A percentile compares a stretch with the other conserved stretches of the same genome.
Conservation (phyloP, 2,888 invertebrate genomes). For the Cremastinae sp. region DNA sequence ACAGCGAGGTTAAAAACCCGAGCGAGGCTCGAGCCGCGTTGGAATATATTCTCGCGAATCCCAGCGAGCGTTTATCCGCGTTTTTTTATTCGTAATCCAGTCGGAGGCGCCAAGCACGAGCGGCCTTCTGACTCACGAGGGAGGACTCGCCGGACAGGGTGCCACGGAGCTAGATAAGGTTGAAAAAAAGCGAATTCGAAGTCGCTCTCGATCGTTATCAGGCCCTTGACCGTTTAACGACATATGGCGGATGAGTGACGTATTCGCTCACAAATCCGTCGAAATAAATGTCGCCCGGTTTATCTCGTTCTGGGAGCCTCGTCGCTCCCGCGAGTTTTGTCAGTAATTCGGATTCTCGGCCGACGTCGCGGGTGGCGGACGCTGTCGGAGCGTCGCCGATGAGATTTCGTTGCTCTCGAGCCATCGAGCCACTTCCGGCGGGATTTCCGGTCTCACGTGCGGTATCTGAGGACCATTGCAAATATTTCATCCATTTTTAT, state of each 20-base stretch:
- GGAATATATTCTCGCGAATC: neutral
- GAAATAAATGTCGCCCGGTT: slow-evolving; percentile 30
- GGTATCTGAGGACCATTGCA: slow-evolving; percentile 66
- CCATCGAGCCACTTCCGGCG: slow-evolving; percentile 86
- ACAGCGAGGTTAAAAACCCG: slow-evolving; percentile 30
- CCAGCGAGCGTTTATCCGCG: no score
- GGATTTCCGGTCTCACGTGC: slow-evolving; percentile 83
- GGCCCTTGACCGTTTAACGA: no score
- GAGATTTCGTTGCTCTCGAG: slow-evolving; percentile 88
- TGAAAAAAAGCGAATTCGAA: neutral
- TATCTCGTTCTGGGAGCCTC: slow-evolving; percentile 46
- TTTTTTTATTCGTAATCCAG: neutral
- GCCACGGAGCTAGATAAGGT: neutral
- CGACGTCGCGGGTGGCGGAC: slow-evolving; percentile 15
- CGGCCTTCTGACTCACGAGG: slow-evolving; percentile 20
- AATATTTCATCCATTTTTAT: neutral
- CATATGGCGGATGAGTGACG: no score
- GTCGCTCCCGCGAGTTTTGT: slow-evolving; percentile 31
- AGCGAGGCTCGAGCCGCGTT: no score
- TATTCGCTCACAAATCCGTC: neutral
- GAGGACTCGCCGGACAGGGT: neutral
- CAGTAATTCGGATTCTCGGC: slow-evolving; percentile 48
- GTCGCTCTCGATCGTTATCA: slow-evolving; percentile 13
- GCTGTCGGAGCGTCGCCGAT: slow-evolving; percentile 84
- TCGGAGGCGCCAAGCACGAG: slow-evolving; percentile 30